Evolutionary conservation across 2,888 invertebrate species (phyloP).

Genomic region (Drosophila hamatofila): DNA sequence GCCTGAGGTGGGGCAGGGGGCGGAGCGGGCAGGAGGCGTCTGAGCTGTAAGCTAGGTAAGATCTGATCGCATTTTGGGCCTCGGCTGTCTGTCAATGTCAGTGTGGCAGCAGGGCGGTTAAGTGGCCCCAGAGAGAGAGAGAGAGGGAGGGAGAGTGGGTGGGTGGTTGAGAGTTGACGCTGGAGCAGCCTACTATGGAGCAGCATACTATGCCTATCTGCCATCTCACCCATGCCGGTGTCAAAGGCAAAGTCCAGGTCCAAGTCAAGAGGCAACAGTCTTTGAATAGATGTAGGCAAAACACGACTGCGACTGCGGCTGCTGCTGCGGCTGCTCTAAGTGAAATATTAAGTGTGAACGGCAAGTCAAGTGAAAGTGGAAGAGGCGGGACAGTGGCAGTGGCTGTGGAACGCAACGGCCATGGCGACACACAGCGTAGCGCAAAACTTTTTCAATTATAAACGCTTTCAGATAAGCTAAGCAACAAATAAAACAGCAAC

Average conservation of each 20-base stretch:
- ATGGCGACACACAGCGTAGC: constrained; percentile 48
- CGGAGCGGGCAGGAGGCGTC: too few relatives aligned
- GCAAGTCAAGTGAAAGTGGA: constrained; percentile 51
- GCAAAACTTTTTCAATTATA: constrained; percentile 75
- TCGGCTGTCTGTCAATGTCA: constrained; percentile 13
- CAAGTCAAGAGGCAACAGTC: constrained; percentile 17
- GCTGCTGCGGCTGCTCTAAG: constrained; percentile 27
- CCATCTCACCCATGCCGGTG: constrained; percentile 22
- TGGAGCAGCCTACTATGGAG: not conserved
- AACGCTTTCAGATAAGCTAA: constrained; percentile 59
- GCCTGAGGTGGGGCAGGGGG: not conserved
- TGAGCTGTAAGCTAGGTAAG: constrained; percentile 6
- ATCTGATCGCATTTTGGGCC: constrained; percentile 25
- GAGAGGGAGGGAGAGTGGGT: not conserved
- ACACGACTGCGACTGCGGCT: constrained; percentile 1
- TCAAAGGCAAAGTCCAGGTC: constrained; percentile 19
- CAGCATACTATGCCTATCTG: constrained; percentile 6
- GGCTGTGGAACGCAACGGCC: constrained; percentile 9
- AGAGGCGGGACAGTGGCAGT: not conserved
- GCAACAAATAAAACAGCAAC: constrained; percentile 29
- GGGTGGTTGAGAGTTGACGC: not conserved
- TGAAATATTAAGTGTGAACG: constrained; percentile 68
- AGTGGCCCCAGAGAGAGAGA: not conserved
- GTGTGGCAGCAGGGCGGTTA: not conserved
- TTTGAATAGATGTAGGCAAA: not conserved